Evolutionary conservation across 64 coral and sea anemone genomes (phyloP), one percentile per base, ranked within the genome.

Genomic region (Pachyseris speciosa): DNA sequence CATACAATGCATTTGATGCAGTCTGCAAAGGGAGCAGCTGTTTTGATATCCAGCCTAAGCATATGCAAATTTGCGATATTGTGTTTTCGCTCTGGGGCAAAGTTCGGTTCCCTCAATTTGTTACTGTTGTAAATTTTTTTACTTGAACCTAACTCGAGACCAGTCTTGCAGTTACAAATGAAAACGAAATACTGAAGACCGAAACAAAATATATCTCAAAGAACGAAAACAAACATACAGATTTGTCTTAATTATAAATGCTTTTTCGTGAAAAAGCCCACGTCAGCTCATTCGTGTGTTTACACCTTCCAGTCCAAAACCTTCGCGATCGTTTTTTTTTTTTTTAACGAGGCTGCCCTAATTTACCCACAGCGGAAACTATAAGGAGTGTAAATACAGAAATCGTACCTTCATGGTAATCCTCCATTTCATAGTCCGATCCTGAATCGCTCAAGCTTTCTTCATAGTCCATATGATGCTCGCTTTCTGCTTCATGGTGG

Each of bases 381-480:
- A 30, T 20, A 36, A 30, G 0, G 13, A 81, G 3, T 5, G 15
- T 7, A 81, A 22, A 25, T 9, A 81, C 28, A 63, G 36, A 37
- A 24, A 81, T 61, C 34, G 25, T 81, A 64, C 69, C 68, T 86
- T 88, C 69, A 80, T 86, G 72, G 10, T 12, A 59, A 25, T 93
- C 91, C 41, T 93, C 91, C 41, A 74, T 72, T 24, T 93, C 91
- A 71, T 75, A 61, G 48, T 93, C 91, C 2, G 91, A 93, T 38
- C 91, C 79, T 2, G 91, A 93, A 40, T 93, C 91, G 26, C 91
- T 93, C 22, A 48, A 80, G 91, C 78, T 78, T 43, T 79, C 84
- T 39, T 67, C 63, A 26, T 37, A 55, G 8, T 81, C 77, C 51
- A 60, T 81, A 4, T 13, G 24, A 17, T 76, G 77, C 63, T 93